phyloP scores from a whole-genome alignment of 2,113 vertebrate species.

The Rousettus leschenaultii region DNA sequence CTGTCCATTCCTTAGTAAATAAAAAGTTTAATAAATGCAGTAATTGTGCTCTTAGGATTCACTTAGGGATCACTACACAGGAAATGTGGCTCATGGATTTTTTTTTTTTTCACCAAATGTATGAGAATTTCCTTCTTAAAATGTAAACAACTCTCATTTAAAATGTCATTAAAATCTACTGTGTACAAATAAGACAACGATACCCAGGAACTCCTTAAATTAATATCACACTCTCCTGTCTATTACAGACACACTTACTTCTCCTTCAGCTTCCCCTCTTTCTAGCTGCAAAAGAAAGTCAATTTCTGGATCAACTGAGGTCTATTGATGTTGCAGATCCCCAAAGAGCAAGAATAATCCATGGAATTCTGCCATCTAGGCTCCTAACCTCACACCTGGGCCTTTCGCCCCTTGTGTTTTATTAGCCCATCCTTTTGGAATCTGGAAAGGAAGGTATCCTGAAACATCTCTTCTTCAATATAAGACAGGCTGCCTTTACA shows the following conservation, averaged over 20 bases:
- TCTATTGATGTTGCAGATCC: conserved; percentile 48
- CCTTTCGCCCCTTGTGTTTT: conserved; percentile 55
- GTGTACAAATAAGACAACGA: neutral
- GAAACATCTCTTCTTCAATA: conserved; percentile 10
- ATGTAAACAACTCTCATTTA: conserved; percentile 49
- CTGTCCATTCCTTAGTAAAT: conserved; percentile 87
- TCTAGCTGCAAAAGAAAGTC: conserved; percentile 56
- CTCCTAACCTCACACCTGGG: conserved; percentile 67
- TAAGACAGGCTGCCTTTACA: conserved; percentile 17
- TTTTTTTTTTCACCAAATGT: conserved; percentile 54
- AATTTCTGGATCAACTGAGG: conserved; percentile 47
- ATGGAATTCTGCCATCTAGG: conserved; percentile 57
- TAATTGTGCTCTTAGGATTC: conserved; percentile 86
- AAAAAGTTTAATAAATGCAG: conserved; percentile 91
- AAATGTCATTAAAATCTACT: conserved; percentile 37
- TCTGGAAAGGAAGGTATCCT: conserved; percentile 64
- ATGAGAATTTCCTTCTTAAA: conserved; percentile 42
- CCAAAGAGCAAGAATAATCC: conserved; percentile 53
- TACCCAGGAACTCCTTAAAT: neutral
- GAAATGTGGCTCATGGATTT: conserved; percentile 81
- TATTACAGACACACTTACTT: conserved; percentile 44
- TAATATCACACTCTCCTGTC: conserved; percentile 3
- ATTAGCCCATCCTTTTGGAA: conserved; percentile 37
- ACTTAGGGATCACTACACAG: conserved; percentile 77
- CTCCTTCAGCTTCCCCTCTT: conserved; percentile 53